Percentiles rank a stretch among this genome's conserved stretches.
Evolutionary conservation across 2,797 vertebrate species (phyloP).

Genomic region (Microhierax caerulescens): DNA sequence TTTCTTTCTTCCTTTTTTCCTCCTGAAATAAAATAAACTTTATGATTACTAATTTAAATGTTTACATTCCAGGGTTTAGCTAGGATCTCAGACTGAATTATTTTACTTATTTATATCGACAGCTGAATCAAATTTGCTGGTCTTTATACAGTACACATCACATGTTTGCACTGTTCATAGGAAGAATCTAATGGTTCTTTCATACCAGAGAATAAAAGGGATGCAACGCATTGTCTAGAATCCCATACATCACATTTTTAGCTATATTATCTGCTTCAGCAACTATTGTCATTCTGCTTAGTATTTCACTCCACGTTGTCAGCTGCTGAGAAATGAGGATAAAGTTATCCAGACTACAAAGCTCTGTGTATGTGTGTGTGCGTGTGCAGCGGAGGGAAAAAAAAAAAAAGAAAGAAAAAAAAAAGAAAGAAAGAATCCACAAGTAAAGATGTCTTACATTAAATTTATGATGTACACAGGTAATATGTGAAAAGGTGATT

Average conservation of each 20-base stretch:
- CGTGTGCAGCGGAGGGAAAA: too few relatives aligned
- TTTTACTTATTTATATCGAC: neutral
- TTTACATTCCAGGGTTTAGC: neutral
- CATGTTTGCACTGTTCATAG: neutral
- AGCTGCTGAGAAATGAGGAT: constrained; percentile 10
- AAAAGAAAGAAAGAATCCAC: neutral
- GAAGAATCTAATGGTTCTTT: neutral
- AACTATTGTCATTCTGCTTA: constrained; percentile 9
- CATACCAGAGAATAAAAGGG: neutral
- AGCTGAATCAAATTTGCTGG: neutral
- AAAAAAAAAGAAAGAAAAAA: neutral
- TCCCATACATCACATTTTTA: neutral
- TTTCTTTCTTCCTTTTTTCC: neutral
- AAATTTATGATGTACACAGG: neutral
- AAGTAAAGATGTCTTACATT: constrained; percentile 8
- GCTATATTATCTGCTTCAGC: constrained; percentile 29
- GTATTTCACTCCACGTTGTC: constrained; percentile 30
- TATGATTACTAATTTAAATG: neutral
- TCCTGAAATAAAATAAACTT: neutral
- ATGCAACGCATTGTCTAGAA: neutral
- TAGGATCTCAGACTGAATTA: neutral
- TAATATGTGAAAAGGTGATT: constrained; percentile 46
- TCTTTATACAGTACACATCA: neutral
- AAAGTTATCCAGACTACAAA: constrained; percentile 27
- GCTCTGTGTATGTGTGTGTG: too few relatives aligned